phyloP scores from a whole-genome alignment of 2,888 invertebrate species.

The Lymantria dispar region DNA sequence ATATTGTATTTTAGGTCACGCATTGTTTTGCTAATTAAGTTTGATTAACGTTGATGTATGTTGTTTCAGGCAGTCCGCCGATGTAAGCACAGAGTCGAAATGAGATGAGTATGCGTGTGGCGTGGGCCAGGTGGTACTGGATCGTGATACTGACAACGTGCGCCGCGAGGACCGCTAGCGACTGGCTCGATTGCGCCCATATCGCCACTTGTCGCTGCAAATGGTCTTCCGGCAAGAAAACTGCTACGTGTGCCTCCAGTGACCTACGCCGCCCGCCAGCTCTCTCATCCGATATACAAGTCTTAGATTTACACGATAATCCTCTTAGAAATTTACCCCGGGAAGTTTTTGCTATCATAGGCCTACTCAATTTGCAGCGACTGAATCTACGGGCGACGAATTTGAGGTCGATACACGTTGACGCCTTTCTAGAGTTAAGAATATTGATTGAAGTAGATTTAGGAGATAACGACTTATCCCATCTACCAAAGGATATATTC shows the following conservation, averaged over 20 bases:
- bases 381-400: constrained; percentile 90
- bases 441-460: constrained; percentile 94
- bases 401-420: constrained; percentile 88
- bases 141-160: constrained; percentile 77
- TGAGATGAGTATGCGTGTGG: constrained; percentile 82
- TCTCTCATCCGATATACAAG: constrained; percentile 82
- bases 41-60: constrained; percentile 49
- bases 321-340: constrained; percentile 88
- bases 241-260: constrained; percentile 91
- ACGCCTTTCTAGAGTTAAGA: constrained; percentile 93
- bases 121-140: constrained; percentile 81
- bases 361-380: constrained; percentile 92
- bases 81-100: constrained; percentile 76
- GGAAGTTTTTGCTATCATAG: constrained; percentile 90
- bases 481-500: constrained; percentile 90
- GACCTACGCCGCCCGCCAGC: constrained; percentile 90
- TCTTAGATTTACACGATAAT: constrained; percentile 92
- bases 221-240: constrained; percentile 96
- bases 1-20: constrained; percentile 39
- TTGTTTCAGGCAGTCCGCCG: constrained; percentile 76
- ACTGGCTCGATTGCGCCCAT: constrained; percentile 94
- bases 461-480: constrained; percentile 89
- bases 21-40: constrained; percentile 54
- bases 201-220: constrained; percentile 93
- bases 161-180: constrained; percentile 80